A percentile compares a stretch with the other conserved stretches of the same genome.
These are phyloP conservation scores for Silurus glanis DNA, from an alignment of 2,113 vertebrate species.

Conservation along the genomic window DNA sequence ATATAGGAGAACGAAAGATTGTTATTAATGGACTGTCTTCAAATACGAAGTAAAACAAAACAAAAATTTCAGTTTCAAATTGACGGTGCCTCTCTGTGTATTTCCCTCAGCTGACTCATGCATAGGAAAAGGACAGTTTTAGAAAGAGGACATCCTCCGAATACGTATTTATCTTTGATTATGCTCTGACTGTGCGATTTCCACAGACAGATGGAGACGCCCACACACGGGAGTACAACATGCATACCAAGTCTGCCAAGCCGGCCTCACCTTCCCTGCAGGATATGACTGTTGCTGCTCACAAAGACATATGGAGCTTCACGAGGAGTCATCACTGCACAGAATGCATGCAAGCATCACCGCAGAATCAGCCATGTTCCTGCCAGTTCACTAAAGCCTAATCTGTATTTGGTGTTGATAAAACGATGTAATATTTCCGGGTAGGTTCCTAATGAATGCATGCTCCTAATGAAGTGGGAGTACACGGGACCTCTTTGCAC, in stretches of 20 bases:
- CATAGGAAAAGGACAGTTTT: constrained; percentile 35
- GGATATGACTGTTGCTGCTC: constrained; percentile 9
- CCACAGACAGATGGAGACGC: constrained; percentile 63
- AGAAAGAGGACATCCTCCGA: constrained; percentile 19
- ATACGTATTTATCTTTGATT: constrained; percentile 17
- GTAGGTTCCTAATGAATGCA: not conserved
- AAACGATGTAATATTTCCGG: not conserved
- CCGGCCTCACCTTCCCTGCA: constrained; percentile 53
- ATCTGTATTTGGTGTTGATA: not conserved
- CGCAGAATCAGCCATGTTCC: constrained; percentile 5
- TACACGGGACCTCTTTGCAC: not conserved
- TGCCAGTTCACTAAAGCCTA: constrained; percentile 1
- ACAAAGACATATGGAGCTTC: constrained; percentile 33
- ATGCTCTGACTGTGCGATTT: constrained; percentile 42
- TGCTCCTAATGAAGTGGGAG: not conserved
- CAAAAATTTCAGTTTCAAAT: not conserved
- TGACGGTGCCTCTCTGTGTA: not conserved
- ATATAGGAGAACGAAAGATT: not conserved
- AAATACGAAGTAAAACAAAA: not conserved
- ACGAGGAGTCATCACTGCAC: not conserved
- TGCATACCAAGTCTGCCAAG: constrained; percentile 52
- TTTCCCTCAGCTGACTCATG: constrained; percentile 6
- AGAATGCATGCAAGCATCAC: constrained; percentile 12
- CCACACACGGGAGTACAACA: constrained; percentile 60
- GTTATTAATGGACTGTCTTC: not conserved